Evolutionary conservation across 2,797 vertebrate genomes (phyloP).

Genomic region (Gymnopithys bicolor): DNA sequence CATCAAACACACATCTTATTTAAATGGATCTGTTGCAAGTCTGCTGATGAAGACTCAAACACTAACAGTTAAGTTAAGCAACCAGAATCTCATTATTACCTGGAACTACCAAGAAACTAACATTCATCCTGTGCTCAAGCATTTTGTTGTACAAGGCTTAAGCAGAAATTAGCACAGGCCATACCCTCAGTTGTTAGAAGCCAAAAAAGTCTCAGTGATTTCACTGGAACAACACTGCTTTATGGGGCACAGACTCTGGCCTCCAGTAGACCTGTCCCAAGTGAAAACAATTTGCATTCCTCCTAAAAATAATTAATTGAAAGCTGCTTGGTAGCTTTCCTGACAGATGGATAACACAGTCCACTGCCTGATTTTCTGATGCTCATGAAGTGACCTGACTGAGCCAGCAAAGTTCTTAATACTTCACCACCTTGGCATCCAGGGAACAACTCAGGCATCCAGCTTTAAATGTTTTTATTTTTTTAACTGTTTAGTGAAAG

Average conservation of each 20-base stretch:
- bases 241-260: background rate
- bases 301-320: conserved; percentile 19
- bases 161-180: background rate
- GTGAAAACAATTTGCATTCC: background rate
- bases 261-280: background rate
- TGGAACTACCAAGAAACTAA: background rate
- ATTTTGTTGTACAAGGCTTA: background rate
- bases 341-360: conserved; percentile 37
- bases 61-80: background rate
- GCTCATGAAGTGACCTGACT: background rate
- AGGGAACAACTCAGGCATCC: background rate
- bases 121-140: background rate
- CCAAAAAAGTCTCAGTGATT: background rate
- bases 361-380: conserved; percentile 44
- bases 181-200: background rate
- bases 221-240: background rate
- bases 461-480: background rate
- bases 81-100: background rate
- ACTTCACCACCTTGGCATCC: background rate
- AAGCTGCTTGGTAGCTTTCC: conserved; percentile 22
- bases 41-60: background rate
- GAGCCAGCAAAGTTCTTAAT: conserved; percentile 36
- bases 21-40: background rate
- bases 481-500: background rate
- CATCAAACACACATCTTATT: background rate